Conservation (phyloP, 2,797 vertebrate species). For the Clarias laeviceps region DNA sequence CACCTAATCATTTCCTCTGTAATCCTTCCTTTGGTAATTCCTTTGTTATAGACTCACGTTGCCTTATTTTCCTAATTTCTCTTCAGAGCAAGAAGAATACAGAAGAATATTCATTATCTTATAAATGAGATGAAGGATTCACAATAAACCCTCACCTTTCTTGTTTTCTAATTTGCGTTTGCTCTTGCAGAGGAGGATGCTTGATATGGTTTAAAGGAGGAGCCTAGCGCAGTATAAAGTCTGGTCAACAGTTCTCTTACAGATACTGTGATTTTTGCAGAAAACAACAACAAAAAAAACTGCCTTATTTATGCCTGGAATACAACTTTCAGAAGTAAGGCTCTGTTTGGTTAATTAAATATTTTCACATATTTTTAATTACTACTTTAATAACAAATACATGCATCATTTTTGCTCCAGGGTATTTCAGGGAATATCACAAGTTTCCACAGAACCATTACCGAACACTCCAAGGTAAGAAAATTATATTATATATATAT, state of each 20-base stretch:
- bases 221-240: slow-evolving; percentile 63
- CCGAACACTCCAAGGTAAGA: no score
- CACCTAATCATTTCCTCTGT: neutral
- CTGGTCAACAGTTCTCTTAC: neutral
- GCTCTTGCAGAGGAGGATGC: neutral
- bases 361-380: neutral
- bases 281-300: neutral
- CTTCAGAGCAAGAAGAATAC: neutral
- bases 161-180: neutral
- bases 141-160: neutral
- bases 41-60: neutral
- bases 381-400: neutral
- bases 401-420: slow-evolving; percentile 40
- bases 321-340: slow-evolving; percentile 66
- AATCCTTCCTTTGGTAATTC: neutral
- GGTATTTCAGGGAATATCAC: slow-evolving; percentile 62
- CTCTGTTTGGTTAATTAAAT: neutral
- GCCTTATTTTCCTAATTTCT: neutral
- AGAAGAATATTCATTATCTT: neutral
- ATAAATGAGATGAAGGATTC: neutral
- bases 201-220: slow-evolving; percentile 20
- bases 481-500: no score
- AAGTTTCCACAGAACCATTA: slow-evolving; percentile 13
- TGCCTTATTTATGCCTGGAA: slow-evolving; percentile 67
- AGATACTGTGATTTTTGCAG: slow-evolving; percentile 29